A percentile compares a stretch with the other conserved stretches of the same genome.
Conservation (phyloP, 2,113 vertebrate species). For the Elaphurus davidianus region DNA sequence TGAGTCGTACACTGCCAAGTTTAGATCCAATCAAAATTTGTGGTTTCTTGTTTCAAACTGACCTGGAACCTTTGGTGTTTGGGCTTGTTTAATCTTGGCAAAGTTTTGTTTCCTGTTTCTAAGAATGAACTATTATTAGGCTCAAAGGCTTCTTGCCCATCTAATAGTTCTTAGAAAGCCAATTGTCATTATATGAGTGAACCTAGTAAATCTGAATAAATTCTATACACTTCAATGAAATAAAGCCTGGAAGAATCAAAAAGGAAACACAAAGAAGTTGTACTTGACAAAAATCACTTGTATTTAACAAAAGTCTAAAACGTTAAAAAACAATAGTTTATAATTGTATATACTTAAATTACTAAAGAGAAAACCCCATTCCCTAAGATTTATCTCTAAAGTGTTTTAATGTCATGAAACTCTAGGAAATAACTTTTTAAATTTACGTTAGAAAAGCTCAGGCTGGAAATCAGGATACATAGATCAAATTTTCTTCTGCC, state of each 20-base stretch:
- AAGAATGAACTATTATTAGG: conserved; percentile 65
- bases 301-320: neutral
- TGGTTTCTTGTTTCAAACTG: conserved; percentile 67
- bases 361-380: neutral
- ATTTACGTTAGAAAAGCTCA: neutral
- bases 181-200: conserved; percentile 5
- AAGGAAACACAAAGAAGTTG: neutral
- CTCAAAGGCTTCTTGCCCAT: conserved; percentile 40
- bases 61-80: conserved; percentile 59
- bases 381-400: neutral
- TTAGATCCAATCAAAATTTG: conserved; percentile 63
- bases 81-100: conserved; percentile 66
- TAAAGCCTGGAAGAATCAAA: neutral
- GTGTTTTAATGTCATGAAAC: neutral
- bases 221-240: neutral
- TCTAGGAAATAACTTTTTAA: neutral
- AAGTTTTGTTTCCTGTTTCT: conserved; percentile 60
- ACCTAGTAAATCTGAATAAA: neutral
- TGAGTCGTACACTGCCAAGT: conserved; percentile 40
- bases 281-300: conserved; percentile 2
- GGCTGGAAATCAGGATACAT: neutral
- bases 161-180: conserved; percentile 71
- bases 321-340: neutral
- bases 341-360: neutral
- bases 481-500: neutral